phyloP scores from a whole-genome alignment of 1,140 invertebrate species.

The Mycetomoellerius zeteki region DNA sequence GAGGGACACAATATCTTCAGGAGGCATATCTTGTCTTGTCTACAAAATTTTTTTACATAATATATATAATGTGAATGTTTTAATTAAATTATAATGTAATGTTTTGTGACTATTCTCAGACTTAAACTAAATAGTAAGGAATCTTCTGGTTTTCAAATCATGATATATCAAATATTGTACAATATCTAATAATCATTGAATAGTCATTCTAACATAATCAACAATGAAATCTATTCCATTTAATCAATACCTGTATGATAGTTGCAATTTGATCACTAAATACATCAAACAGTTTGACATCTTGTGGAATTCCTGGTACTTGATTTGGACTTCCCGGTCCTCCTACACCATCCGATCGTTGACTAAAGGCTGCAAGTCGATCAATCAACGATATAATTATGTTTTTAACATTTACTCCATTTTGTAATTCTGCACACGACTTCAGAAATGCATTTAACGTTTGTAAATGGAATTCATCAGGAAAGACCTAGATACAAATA shows the following conservation, averaged over 20 bases:
- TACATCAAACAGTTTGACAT: conserved; percentile 98
- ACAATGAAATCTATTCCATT: conserved; percentile 50
- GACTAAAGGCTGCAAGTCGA: conserved; percentile 94
- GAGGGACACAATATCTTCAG: conserved; percentile 98
- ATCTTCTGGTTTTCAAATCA: conserved; percentile 73
- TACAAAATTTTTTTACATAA: conserved; percentile 80
- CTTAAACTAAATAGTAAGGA: conserved; percentile 85
- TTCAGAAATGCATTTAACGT: conserved; percentile 98
- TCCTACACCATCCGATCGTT: conserved; percentile 89
- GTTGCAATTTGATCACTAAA: conserved; percentile 99
- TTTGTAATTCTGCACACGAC: conserved; percentile 98
- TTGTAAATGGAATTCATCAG: conserved; percentile 99
- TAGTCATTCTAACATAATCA: conserved; percentile 39
- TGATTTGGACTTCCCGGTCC: conserved; percentile 85
- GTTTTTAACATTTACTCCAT: conserved; percentile 98
- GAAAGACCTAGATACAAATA: conserved; percentile 93
- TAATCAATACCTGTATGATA: conserved; percentile 93
- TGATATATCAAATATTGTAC: conserved; percentile 74
- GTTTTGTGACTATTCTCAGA: conserved; percentile 79
- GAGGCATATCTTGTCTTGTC: conserved; percentile 96
- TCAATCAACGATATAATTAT: conserved; percentile 99
- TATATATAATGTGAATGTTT: conserved; percentile 85
- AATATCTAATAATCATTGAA: conserved; percentile 81
- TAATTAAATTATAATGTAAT: conserved; percentile 17
- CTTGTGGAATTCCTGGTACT: conserved; percentile 92